A percentile compares a stretch with the other conserved stretches of the same genome.
Evolutionary conservation across 2,797 vertebrate species (phyloP).

Genomic region (Aratinga solstitialis): DNA sequence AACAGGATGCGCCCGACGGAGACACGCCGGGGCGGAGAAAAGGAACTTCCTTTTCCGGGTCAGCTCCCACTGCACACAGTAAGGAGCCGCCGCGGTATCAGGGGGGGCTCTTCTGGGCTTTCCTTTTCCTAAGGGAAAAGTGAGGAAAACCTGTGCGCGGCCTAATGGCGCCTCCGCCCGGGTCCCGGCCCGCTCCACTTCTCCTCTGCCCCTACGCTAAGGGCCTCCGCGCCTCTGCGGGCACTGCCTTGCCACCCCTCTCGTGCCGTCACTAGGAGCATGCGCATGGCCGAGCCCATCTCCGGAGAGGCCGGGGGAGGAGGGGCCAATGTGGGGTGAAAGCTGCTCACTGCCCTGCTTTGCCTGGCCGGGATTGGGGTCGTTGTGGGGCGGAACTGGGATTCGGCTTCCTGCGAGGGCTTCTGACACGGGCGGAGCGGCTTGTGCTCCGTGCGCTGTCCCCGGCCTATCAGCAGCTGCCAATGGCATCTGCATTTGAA

Average conservation of each 20-base stretch:
- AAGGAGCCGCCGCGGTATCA: fast-evolving
- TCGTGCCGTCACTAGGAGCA: fast-evolving
- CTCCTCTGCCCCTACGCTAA: fast-evolving
- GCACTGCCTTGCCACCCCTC: too few relatives aligned
- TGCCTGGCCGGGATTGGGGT: not conserved
- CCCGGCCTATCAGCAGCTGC: not conserved
- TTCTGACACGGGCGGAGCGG: not conserved
- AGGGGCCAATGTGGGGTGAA: fast-evolving
- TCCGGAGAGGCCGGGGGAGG: fast-evolving
- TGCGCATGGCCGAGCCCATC: fast-evolving
- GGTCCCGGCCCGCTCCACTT: fast-evolving
- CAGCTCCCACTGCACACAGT: fast-evolving
- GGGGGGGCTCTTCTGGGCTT: fast-evolving
- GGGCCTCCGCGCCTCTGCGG: fast-evolving
- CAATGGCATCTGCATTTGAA: fast-evolving
- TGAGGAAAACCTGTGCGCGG: fast-evolving
- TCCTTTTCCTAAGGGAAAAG: fast-evolving
- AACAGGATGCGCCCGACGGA: fast-evolving
- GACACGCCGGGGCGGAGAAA: fast-evolving
- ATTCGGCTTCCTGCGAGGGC: not conserved
- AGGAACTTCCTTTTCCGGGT: not conserved
- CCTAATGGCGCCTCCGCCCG: fast-evolving
- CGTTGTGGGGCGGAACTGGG: not conserved
- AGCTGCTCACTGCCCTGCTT: fast-evolving
- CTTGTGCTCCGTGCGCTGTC: not conserved